phyloP scores from a whole-genome alignment of 2,113 vertebrate species.

The Caretta caretta region DNA sequence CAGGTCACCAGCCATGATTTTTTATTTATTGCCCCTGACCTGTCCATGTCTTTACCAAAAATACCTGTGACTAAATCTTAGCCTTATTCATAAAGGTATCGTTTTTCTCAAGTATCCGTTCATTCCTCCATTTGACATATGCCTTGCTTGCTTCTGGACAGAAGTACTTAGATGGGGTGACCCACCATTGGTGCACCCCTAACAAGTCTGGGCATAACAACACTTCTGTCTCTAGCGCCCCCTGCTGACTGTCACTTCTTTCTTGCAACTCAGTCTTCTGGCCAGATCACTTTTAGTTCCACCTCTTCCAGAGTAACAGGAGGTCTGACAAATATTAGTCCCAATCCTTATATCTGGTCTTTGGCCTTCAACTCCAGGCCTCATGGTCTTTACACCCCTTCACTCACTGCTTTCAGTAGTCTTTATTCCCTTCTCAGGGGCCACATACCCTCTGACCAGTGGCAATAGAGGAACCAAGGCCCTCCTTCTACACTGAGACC shows the following conservation, averaged over 20 bases:
- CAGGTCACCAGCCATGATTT: too few relatives aligned
- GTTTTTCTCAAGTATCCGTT: conserved; percentile 6
- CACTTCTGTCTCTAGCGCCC: background rate
- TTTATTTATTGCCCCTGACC: too few relatives aligned
- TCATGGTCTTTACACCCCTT: background rate
- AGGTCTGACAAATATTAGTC: background rate
- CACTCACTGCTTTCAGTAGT: background rate
- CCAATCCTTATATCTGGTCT: background rate
- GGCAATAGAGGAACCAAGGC: too few relatives aligned
- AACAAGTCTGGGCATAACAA: background rate
- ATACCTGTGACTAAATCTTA: too few relatives aligned
- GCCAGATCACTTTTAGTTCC: background rate
- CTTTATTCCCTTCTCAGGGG: background rate
- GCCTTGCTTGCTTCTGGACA: background rate
- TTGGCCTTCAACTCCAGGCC: background rate
- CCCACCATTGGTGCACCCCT: background rate
- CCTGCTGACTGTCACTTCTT: background rate
- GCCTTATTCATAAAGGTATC: background rate
- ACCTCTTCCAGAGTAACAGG: background rate
- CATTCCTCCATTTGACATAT: background rate
- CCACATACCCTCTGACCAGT: background rate
- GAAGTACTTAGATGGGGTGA: background rate
- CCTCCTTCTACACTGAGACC: too few relatives aligned
- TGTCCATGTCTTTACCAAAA: too few relatives aligned
- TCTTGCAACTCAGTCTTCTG: background rate